Evolutionary conservation across 2,113 vertebrate genomes (phyloP).

Genomic region (Sakesphorus luctuosus): DNA sequence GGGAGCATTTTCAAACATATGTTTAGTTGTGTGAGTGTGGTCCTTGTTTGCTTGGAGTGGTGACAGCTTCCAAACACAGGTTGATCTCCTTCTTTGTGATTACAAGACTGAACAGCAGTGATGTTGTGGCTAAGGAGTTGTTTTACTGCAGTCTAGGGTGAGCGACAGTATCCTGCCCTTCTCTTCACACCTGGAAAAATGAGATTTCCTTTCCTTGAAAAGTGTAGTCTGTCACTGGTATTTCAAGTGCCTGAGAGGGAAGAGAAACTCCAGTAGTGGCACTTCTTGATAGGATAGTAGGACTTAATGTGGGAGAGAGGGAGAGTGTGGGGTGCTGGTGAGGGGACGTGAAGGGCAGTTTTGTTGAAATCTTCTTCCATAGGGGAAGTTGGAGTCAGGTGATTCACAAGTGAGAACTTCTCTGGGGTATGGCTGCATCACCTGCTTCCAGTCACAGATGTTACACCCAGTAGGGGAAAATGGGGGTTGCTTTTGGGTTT

Average conservation of each 20-base stretch:
- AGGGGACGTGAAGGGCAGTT: not conserved
- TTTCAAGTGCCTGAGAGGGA: not conserved
- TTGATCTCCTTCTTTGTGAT: not conserved
- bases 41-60: not conserved
- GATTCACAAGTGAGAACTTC: fast-evolving
- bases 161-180: not conserved
- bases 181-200: not conserved
- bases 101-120: not conserved
- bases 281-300: not conserved
- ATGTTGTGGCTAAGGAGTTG: not conserved
- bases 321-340: not conserved
- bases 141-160: not conserved
- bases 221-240: not conserved
- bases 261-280: not conserved
- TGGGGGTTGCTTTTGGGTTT: not conserved
- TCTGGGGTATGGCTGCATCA: not conserved
- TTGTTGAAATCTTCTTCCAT: not conserved
- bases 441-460: not conserved
- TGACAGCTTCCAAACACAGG: not conserved
- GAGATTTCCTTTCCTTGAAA: not conserved
- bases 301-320: not conserved
- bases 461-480: fast-evolving
- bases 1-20: not conserved
- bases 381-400: not conserved
- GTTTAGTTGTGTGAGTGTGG: not conserved